A percentile compares a stretch with the other conserved stretches of the same genome.
phyloP scores from a whole-genome alignment of 2,797 vertebrate genomes.

The Lates japonicus region DNA sequence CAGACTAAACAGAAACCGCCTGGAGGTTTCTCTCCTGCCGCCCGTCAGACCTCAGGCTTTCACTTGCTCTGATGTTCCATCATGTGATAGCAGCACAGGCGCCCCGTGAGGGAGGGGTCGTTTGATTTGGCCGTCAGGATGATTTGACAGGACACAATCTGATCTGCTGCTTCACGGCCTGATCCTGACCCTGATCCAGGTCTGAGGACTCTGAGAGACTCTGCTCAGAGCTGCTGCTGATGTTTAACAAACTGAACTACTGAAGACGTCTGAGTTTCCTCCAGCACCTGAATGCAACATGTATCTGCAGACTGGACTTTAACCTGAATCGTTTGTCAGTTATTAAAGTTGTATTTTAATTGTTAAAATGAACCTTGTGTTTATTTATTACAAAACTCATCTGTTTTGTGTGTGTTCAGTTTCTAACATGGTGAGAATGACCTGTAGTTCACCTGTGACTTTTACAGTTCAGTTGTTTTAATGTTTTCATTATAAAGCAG shows the following conservation, averaged over 20 bases:
- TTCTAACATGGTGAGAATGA: no score
- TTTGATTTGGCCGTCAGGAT: conserved; percentile 54
- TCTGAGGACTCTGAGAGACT: background rate
- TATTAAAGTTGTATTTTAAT: no score
- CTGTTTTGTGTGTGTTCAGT: no score
- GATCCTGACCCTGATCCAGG: background rate
- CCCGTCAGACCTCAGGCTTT: background rate
- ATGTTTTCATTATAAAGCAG: no score
- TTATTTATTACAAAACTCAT: no score
- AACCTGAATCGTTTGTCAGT: no score
- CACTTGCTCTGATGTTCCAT: background rate
- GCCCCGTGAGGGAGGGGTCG: conserved; percentile 30
- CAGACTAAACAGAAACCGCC: conserved; percentile 61
- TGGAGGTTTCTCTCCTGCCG: background rate
- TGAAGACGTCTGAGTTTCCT: background rate
- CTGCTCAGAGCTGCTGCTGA: no score
- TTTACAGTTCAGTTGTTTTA: no score
- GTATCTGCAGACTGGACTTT: background rate
- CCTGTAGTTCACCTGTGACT: no score
- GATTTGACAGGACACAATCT: conserved; percentile 30
- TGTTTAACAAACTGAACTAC: no score
- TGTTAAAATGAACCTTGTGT: no score
- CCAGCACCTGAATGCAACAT: background rate
- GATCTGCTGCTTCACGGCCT: conserved; percentile 13
- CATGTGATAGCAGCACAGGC: conserved; percentile 30